These are phyloP conservation scores for Matsumurasca onukii DNA, from an alignment of 1,140 invertebrate species.

Conservation along the genomic window DNA sequence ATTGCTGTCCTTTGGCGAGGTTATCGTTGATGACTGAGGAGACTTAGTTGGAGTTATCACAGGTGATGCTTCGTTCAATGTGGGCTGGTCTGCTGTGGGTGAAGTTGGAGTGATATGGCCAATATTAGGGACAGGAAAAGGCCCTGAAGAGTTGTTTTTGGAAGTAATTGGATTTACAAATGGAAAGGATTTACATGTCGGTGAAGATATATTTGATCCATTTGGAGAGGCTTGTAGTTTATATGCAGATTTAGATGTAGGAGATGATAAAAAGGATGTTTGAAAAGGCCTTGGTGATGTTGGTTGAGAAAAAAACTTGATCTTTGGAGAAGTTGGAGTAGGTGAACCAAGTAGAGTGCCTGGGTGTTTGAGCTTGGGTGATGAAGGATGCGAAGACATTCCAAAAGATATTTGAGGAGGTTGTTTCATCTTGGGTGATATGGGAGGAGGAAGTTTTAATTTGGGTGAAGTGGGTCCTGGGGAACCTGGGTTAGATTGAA, in stretches of 20 bases:
- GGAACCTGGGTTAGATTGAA: conserved; percentile 47
- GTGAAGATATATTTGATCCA: conserved; percentile 18
- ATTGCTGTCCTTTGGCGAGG: conserved; percentile 29
- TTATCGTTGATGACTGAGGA: conserved; percentile 10
- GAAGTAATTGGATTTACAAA: conserved; percentile 18
- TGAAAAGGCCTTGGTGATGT: conserved; percentile 48
- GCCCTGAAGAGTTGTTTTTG: neutral
- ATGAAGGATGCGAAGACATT: conserved; percentile 64
- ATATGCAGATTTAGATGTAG: conserved; percentile 33
- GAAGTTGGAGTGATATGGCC: conserved; percentile 33
- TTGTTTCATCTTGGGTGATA: conserved; percentile 40
- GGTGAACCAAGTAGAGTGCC: conserved; percentile 44
- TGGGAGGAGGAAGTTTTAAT: conserved; percentile 52
- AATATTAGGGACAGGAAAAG: conserved; percentile 30
- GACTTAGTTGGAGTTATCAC: conserved; percentile 9
- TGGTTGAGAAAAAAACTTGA: conserved; percentile 57
- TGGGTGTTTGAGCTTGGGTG: conserved; percentile 56
- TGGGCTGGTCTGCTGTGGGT: conserved; percentile 32
- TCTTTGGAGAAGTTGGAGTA: conserved; percentile 59
- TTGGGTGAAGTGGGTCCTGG: conserved; percentile 60
- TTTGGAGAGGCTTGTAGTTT: conserved; percentile 34
- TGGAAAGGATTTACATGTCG: conserved; percentile 22
- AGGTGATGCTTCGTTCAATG: conserved; percentile 14
- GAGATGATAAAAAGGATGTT: conserved; percentile 36
- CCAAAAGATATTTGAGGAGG: conserved; percentile 37